Conservation (phyloP, 2,888 invertebrate genomes). For the Pseudococcus longispinus region DNA sequence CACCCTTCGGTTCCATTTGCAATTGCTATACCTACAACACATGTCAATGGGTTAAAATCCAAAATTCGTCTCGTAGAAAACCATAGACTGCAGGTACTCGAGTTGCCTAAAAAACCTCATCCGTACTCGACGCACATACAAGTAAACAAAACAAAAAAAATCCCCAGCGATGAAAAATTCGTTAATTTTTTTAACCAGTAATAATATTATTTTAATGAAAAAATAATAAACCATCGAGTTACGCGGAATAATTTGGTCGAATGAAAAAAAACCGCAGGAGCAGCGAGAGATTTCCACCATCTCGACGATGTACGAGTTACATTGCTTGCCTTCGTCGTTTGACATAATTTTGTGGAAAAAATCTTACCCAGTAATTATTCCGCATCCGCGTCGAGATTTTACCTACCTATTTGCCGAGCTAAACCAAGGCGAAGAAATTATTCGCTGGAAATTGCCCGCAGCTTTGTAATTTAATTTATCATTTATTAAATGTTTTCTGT, state of each 20-base stretch:
- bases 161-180: background rate
- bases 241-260: background rate
- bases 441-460: background rate
- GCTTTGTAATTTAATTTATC: conserved; percentile 23
- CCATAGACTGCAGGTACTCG: background rate
- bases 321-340: background rate
- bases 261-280: background rate
- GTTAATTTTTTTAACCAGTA: background rate
- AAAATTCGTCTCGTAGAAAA: background rate
- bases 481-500: conserved; percentile 12
- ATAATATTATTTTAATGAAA: conserved; percentile 21
- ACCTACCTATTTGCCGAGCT: background rate
- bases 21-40: background rate
- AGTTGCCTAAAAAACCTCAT: background rate
- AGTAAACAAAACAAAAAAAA: conserved; percentile 6
- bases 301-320: background rate
- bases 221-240: conserved; percentile 8
- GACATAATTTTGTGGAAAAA: background rate
- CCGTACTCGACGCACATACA: background rate
- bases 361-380: background rate
- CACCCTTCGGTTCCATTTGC: background rate
- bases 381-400: background rate
- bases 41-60: background rate
- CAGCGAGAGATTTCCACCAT: background rate
- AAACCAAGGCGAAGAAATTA: background rate